phyloP scores from a whole-genome alignment of 2,888 invertebrate species.

The Teleiodes luculella region DNA sequence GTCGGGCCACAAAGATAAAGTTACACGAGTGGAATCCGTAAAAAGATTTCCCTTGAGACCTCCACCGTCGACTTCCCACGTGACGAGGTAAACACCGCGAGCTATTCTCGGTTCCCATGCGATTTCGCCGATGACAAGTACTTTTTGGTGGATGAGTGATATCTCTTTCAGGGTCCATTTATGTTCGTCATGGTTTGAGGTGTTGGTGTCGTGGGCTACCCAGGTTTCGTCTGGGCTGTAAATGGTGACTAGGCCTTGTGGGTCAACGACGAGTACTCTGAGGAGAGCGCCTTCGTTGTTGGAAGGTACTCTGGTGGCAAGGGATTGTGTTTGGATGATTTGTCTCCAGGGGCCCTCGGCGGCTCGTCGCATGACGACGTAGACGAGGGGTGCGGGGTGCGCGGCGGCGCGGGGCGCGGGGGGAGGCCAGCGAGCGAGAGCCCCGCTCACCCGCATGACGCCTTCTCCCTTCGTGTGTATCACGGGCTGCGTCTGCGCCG shows the following conservation, averaged over 20 bases:
- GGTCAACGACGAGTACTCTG: constrained; percentile 84
- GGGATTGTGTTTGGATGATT: constrained; percentile 82
- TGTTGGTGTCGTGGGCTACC: constrained; percentile 76
- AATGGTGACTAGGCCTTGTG: constrained; percentile 84
- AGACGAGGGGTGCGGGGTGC: constrained; percentile 80
- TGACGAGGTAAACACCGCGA: constrained; percentile 85
- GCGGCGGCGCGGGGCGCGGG: constrained; percentile 78
- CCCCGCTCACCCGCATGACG: constrained; percentile 81
- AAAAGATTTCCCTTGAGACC: constrained; percentile 89
- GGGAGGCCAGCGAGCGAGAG: constrained; percentile 82
- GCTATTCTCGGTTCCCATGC: constrained; percentile 84
- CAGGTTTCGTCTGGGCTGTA: constrained; percentile 83
- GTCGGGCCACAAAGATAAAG: constrained; percentile 88
- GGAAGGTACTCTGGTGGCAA: constrained; percentile 81
- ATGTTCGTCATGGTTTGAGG: constrained; percentile 70
- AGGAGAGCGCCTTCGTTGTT: constrained; percentile 81
- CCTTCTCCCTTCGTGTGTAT: constrained; percentile 85
- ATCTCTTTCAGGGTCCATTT: constrained; percentile 83
- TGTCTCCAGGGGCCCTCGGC: constrained; percentile 82
- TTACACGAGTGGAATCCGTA: constrained; percentile 88
- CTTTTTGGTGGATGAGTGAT: constrained; percentile 85
- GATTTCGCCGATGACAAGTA: constrained; percentile 84
- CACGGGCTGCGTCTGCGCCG: constrained; percentile 83
- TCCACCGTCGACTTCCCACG: constrained; percentile 91
- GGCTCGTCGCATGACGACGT: constrained; percentile 84